phyloP scores from a whole-genome alignment of 2,888 invertebrate species.

The Ormyrus nitidulus region DNA sequence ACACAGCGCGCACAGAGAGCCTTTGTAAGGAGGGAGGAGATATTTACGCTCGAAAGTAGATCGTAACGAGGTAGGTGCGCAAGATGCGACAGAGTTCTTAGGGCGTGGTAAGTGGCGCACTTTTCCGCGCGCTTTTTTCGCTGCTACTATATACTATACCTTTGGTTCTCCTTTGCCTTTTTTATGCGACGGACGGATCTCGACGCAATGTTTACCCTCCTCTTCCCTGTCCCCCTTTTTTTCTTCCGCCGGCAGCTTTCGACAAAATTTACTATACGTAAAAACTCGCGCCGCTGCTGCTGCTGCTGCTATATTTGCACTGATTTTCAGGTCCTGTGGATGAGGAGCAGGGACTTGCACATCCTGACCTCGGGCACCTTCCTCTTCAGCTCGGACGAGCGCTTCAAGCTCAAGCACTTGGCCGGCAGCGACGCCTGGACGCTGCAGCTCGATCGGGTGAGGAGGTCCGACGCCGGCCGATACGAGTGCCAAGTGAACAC shows the following conservation, averaged over 20 bases:
- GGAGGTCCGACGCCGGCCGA: slow-evolving; percentile 80
- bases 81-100: slow-evolving; percentile 7
- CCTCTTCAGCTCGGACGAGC: slow-evolving; percentile 83
- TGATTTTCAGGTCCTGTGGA: slow-evolving; percentile 83
- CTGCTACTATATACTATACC: not conserved
- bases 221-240: not conserved
- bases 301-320: not conserved
- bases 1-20: not conserved
- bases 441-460: slow-evolving; percentile 80
- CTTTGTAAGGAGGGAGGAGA: not conserved
- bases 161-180: not conserved
- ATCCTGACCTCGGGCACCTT: slow-evolving; percentile 81
- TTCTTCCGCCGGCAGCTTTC: not conserved
- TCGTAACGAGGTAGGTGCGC: slow-evolving; percentile 16
- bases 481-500: slow-evolving; percentile 88
- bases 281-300: no score
- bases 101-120: slow-evolving; percentile 31
- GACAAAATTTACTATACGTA: no score
- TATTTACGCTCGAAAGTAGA: slow-evolving; percentile 29
- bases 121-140: slow-evolving; percentile 1
- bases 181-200: not conserved
- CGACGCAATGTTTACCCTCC: slow-evolving; percentile 20
- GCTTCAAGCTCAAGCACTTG: slow-evolving; percentile 79
- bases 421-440: slow-evolving; percentile 78
- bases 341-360: slow-evolving; percentile 82